phyloP scores from a whole-genome alignment of 1,140 invertebrate genomes.

The Pygmarrhopalites habei region DNA sequence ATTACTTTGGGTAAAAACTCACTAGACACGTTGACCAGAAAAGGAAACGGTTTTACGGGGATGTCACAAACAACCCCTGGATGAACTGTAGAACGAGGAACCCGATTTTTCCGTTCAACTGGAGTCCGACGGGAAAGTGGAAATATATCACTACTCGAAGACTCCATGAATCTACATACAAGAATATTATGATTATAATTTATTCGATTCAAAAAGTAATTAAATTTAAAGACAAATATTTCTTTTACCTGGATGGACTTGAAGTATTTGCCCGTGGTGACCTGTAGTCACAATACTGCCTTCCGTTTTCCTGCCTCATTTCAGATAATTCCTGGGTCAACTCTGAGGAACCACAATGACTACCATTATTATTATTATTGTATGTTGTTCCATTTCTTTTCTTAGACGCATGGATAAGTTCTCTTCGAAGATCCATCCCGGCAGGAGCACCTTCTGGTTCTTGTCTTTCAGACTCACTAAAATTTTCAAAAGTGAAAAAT shows the following conservation, averaged over 20 bases:
- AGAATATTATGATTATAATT: no score
- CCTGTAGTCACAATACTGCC: slow-evolving; percentile 50
- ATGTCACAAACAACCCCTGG: slow-evolving; percentile 51
- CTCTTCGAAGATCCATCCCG: slow-evolving; percentile 31
- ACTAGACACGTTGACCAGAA: slow-evolving; percentile 38
- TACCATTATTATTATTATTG: neutral
- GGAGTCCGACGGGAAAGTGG: slow-evolving; percentile 22
- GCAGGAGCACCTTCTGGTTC: slow-evolving; percentile 42
- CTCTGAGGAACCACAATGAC: slow-evolving; percentile 10
- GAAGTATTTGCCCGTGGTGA: slow-evolving; percentile 19
- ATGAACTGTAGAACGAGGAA: slow-evolving; percentile 44
- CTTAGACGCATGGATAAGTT: slow-evolving; percentile 36
- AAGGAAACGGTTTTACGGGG: slow-evolving; percentile 41
- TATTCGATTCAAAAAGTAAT: neutral
- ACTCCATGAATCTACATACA: slow-evolving; percentile 25
- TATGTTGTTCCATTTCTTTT: slow-evolving; percentile 31
- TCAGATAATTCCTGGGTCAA: slow-evolving; percentile 46
- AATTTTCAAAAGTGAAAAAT: no score
- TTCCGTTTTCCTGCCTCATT: slow-evolving; percentile 44
- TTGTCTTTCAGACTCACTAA: slow-evolving; percentile 32
- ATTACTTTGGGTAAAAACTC: slow-evolving; percentile 15
- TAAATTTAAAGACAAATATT: neutral
- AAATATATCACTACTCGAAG: slow-evolving; percentile 24
- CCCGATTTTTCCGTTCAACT: slow-evolving; percentile 10
- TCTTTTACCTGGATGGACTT: slow-evolving; percentile 26